Evolutionary conservation across 2,113 vertebrate genomes (phyloP).

Genomic region (Podilymbus podiceps): DNA sequence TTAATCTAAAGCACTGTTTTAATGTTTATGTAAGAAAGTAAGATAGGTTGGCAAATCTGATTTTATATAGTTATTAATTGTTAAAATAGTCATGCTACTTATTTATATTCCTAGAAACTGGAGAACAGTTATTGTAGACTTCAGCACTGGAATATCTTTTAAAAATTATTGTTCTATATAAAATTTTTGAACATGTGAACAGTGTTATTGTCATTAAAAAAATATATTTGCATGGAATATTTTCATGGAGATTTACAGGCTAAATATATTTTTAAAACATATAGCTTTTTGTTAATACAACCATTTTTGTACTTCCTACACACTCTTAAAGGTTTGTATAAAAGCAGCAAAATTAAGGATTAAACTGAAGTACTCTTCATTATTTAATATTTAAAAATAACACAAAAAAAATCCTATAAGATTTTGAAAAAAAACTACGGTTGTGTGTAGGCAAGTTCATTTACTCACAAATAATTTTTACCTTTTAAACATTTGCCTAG

Average conservation of each 20-base stretch:
- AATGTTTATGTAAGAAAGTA: background rate
- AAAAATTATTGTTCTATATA: background rate
- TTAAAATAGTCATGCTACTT: background rate
- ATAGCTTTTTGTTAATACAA: background rate
- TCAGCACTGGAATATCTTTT: background rate
- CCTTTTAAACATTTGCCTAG: background rate
- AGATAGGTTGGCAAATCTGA: background rate
- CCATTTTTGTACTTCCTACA: background rate
- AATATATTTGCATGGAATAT: background rate
- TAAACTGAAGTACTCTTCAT: background rate
- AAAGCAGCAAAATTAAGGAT: background rate
- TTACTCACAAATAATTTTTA: background rate
- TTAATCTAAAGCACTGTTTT: background rate
- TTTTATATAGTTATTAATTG: background rate
- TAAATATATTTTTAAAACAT: background rate
- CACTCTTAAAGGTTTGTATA: background rate
- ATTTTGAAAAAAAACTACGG: background rate
- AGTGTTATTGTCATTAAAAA: background rate
- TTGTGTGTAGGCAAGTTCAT: background rate
- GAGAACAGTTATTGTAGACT: background rate
- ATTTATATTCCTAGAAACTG: background rate
- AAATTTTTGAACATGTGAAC: background rate
- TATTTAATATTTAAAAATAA: background rate
- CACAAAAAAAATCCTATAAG: background rate
- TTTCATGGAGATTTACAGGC: background rate